Evolutionary conservation across 2,797 vertebrate species (phyloP).

Genomic region (Lepus townsendii): DNA sequence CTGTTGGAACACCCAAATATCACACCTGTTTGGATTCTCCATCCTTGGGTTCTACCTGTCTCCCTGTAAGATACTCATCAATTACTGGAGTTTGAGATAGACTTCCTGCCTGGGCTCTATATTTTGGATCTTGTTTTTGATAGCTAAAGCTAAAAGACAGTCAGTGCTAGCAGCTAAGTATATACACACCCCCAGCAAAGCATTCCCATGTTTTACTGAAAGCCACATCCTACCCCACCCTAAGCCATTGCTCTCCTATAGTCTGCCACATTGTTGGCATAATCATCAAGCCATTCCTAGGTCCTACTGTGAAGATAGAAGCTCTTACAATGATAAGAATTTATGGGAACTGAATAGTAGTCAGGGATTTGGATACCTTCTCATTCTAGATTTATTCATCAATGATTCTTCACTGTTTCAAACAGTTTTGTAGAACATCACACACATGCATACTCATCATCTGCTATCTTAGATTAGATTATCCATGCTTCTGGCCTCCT

Average conservation of each 20-base stretch:
- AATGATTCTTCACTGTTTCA: conserved; percentile 23
- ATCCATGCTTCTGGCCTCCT: conserved; percentile 67
- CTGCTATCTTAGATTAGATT: conserved; percentile 74
- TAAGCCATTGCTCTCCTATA: not conserved
- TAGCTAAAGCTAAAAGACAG: not conserved
- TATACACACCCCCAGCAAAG: not conserved
- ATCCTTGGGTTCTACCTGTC: not conserved
- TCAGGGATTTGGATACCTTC: conserved; percentile 38
- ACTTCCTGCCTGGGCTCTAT: not conserved
- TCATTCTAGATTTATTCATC: conserved; percentile 36
- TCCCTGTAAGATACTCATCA: not conserved
- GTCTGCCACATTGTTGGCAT: not conserved
- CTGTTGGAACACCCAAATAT: not conserved
- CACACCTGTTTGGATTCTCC: not conserved
- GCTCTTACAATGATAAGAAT: conserved; percentile 37
- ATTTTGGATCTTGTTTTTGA: not conserved
- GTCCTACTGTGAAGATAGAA: conserved; percentile 19
- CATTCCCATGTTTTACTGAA: not conserved
- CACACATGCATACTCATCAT: conserved; percentile 75
- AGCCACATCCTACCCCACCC: not conserved
- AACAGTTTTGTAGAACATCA: conserved; percentile 75
- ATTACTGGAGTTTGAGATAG: not conserved
- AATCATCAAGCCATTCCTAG: not conserved
- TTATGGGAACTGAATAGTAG: conserved; percentile 12
- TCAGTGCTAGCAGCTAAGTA: not conserved